Evolutionary conservation across 2,888 invertebrate species (phyloP), one percentile per base, ranked within the genome.

Genomic region (Bugula neritina): DNA sequence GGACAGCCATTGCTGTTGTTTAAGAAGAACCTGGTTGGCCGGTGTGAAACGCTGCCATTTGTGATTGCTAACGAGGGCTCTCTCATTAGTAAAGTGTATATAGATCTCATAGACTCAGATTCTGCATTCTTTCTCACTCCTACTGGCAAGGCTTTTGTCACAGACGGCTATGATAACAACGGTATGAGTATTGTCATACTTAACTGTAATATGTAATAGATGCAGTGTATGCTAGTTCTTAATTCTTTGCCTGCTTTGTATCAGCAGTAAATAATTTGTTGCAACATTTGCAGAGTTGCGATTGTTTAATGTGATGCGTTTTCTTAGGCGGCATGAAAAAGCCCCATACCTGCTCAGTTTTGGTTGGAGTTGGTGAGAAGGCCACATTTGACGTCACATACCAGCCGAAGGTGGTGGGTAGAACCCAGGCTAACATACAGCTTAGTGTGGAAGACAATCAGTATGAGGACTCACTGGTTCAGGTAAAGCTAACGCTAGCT

Each of bases 401-500:
- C 76, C 74, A 75, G 35, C 83, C 84, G 0, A 72, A 71, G 1
- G 71, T 74, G n/a, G 75, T 80, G 2, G 79, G 79, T 73, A 76
- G 83, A 54, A 82, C 82, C 23, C 80, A 81, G 74, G 84, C 78
- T 17, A 79, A 80, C 69, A 76, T 88, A 55, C 84, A 84, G 43
- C 75, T 88, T 31, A 83, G 84, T 54, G 85, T 87, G 1, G 79
- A 85, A 17, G 86, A 87, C 76, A 89, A 89, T 82, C 88, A 88
- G 63, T 88, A 87, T 76, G 88, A 89, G 75, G 85, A 86, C 73
- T 80, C 85, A n/a, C 82, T 81, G 35, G 79, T 88, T n/a, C 80
- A 84, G 63, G 63, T 63, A 31, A 27, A 31, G n/a, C n/a, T n/a
- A n/a, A n/a, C n/a, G n/a, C n/a, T n/a, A n/a, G n/a, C n/a, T n/a